Base-by-base conservation (phyloP, 2,888 invertebrate species). In the Alloplasta piceator region DNA sequence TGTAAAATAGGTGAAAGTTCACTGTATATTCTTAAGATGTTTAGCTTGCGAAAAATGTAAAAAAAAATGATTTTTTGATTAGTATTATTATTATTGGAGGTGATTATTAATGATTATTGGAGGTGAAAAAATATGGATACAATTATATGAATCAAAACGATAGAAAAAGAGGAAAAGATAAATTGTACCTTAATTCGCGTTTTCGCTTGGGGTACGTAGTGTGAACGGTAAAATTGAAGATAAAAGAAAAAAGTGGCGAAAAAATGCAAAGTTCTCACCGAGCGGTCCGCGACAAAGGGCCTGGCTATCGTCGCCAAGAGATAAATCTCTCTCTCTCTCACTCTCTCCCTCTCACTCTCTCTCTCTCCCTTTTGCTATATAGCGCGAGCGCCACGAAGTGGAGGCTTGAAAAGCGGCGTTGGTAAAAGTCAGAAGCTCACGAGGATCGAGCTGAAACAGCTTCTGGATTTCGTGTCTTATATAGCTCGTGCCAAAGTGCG, bases 221-320 rank as follows among this genome's bases (percentile, higher is more conserved):
- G 52, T 26, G 68, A 67, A 12, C 26, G 56, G 50, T 67, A 64
- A 64, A 71, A 61, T 48, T 58, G 58, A 63, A 46, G n/a, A 64
- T 58, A 55, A 82, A 70, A 85, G 85, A 87, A 89, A 89, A 89
- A 90, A 90, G 90, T 90, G 87, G 87, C 86, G 89, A 91, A 91
- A 91, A 92, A 91, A 91, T 91, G 90, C 89, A 87, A 87, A 91
- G 86, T 91, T 91, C 91, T 90, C 91, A 89, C 92, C 90, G 91
- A 89, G 80, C 81, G 81, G 89, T 80, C 81, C 84, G 87, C 89
- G 89, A 91, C 91, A 91, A 91, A 91, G 90, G 89, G 86, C 85
- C 86, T 85, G 85, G 81, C 74, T 80, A 83, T 81, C 81, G 84
- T 83, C 82, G 82, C 83, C 76, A 75, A 66, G 80, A 83, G 83